These are phyloP conservation scores for Grammomys surdaster DNA, from an alignment of 2,113 vertebrate species.

Conservation along the genomic window DNA sequence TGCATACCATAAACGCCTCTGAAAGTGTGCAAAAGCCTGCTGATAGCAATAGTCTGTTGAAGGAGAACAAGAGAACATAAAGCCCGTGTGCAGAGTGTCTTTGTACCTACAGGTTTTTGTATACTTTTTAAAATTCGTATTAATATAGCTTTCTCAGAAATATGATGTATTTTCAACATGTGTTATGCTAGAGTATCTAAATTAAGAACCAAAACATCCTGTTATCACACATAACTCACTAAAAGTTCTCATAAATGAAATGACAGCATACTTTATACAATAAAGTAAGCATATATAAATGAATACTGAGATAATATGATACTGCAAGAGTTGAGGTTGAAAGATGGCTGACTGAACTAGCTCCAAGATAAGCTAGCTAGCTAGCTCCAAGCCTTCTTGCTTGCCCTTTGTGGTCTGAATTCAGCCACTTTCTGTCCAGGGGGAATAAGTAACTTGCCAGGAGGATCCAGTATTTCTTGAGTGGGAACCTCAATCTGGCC, in stretches of 20 bases:
- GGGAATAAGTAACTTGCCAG: not conserved
- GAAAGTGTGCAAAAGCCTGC: not conserved
- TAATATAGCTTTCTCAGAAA: conserved; percentile 40
- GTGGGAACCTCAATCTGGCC: not conserved
- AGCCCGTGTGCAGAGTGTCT: not conserved
- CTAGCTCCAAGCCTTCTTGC: not conserved
- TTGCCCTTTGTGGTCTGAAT: not conserved
- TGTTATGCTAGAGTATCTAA: not conserved
- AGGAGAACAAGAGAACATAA: not conserved
- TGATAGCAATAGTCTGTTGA: not conserved
- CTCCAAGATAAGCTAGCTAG: not conserved
- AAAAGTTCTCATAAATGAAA: not conserved
- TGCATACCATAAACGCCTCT: not conserved
- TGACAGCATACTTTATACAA: not conserved
- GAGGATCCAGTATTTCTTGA: not conserved
- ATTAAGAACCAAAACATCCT: not conserved
- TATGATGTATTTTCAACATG: not conserved
- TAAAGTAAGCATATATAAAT: not conserved
- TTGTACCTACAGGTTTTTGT: not conserved
- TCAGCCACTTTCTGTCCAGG: not conserved
- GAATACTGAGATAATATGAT: accelerated
- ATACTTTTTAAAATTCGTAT: not conserved
- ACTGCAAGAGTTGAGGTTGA: not conserved
- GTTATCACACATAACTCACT: not conserved
- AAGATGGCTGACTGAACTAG: not conserved